Percentiles rank a stretch among this genome's conserved stretches.
These are phyloP conservation scores for Gorilla gorilla DNA, from an alignment of 2,113 vertebrate genomes.

Conservation along the genomic window DNA sequence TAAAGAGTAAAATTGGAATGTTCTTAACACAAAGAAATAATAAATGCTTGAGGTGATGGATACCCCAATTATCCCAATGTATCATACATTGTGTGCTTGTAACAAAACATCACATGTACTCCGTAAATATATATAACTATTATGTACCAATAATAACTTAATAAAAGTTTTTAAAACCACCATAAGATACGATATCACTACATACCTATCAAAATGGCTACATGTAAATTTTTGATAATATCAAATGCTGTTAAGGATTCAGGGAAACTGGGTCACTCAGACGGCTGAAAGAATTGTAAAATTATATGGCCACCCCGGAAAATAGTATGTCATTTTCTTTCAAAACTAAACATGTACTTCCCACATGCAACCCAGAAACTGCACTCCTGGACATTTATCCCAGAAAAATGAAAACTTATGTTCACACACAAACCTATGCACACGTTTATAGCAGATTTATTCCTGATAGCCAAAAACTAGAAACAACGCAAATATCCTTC, in stretches of 20 bases:
- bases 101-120: background rate
- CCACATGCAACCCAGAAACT: background rate
- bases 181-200: background rate
- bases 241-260: background rate
- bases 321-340: background rate
- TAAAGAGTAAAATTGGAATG: background rate
- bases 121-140: background rate
- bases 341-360: background rate
- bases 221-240: background rate
- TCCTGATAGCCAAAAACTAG: background rate
- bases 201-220: background rate
- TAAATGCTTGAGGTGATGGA: background rate
- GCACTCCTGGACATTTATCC: background rate
- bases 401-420: background rate
- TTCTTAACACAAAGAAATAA: background rate
- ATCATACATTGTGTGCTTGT: background rate
- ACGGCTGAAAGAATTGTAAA: background rate
- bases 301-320: background rate
- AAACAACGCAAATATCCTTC: background rate
- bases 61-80: background rate
- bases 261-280: background rate
- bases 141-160: background rate
- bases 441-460: background rate
- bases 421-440: background rate
- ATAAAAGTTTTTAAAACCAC: background rate